A percentile compares a stretch with the other conserved stretches of the same genome.
Evolutionary conservation across 2,888 invertebrate genomes (phyloP).

Genomic region (Hermaeophaga mercurialis): DNA sequence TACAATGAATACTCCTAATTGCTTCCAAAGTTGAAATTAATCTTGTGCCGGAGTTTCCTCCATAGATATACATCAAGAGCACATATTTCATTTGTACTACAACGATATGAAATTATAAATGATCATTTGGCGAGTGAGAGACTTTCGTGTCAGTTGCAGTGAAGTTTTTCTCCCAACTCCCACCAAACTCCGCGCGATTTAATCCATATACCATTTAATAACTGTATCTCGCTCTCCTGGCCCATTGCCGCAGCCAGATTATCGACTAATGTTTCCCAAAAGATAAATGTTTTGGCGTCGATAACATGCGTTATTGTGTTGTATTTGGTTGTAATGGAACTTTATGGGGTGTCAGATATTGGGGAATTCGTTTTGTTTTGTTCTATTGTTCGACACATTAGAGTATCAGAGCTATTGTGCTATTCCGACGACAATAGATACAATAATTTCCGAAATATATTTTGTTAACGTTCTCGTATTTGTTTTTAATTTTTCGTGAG

Average conservation of each 20-base stretch:
- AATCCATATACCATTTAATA: constrained; percentile 29
- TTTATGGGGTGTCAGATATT: constrained; percentile 16
- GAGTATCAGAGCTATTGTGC: neutral
- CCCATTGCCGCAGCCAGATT: constrained; percentile 22
- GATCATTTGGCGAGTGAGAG: constrained; percentile 21
- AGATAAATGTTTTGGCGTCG: constrained; percentile 25
- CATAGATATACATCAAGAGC: constrained; percentile 17
- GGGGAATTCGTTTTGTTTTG: constrained; percentile 12
- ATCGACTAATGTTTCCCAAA: constrained; percentile 21
- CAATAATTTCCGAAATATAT: too few species aligned
- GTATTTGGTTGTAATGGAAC: constrained; percentile 19
- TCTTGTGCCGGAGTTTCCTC: constrained; percentile 13
- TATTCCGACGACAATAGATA: neutral
- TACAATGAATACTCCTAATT: constrained; percentile 18
- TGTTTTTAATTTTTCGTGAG: too few species aligned
- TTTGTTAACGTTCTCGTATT: too few species aligned
- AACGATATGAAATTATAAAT: constrained; percentile 30
- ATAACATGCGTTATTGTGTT: constrained; percentile 24
- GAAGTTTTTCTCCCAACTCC: constrained; percentile 19
- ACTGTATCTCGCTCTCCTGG: constrained; percentile 22
- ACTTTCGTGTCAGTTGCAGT: constrained; percentile 27
- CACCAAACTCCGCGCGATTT: constrained; percentile 14
- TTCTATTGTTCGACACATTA: constrained; percentile 14
- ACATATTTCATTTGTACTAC: constrained; percentile 27
- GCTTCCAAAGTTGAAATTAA: constrained; percentile 20